phyloP scores from a whole-genome alignment of 2,888 invertebrate genomes.

The Bembecia ichneumoniformis region DNA sequence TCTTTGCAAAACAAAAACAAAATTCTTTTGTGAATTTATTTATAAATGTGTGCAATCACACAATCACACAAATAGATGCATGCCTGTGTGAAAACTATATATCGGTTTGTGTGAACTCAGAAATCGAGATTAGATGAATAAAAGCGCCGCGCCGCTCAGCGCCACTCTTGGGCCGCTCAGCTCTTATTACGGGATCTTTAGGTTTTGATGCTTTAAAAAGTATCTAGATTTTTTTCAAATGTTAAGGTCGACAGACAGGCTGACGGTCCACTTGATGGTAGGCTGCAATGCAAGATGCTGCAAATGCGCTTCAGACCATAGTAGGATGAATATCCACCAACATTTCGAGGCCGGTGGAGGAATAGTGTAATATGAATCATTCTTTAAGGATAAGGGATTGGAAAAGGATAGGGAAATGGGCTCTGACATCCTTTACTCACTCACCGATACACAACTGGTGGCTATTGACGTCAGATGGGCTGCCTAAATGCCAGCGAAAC shows the following conservation, averaged over 20 bases:
- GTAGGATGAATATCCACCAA: no score
- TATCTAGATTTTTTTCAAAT: not conserved
- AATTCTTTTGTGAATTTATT: not conserved
- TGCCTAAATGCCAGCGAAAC: no score
- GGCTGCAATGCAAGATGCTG: no score
- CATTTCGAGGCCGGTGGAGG: no score
- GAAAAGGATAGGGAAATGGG: no score
- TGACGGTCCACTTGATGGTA: not conserved
- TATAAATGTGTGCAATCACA: not conserved
- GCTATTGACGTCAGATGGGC: no score
- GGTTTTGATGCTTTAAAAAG: not conserved
- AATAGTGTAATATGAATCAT: no score
- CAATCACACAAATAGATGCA: not conserved
- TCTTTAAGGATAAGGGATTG: no score
- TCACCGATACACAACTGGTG: no score
- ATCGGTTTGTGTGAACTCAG: constrained; percentile 28
- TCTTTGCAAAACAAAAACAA: not conserved
- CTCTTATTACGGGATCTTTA: constrained; percentile 2
- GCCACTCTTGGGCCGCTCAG: constrained; percentile 22
- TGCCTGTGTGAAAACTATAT: constrained; percentile 17
- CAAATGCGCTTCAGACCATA: no score
- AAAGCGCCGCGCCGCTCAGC: constrained; percentile 22
- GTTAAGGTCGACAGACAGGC: not conserved
- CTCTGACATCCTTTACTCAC: no score
- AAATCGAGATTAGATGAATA: constrained; percentile 30